Conservation (phyloP, 1,140 invertebrate species). For the Holotrichia oblita region DNA sequence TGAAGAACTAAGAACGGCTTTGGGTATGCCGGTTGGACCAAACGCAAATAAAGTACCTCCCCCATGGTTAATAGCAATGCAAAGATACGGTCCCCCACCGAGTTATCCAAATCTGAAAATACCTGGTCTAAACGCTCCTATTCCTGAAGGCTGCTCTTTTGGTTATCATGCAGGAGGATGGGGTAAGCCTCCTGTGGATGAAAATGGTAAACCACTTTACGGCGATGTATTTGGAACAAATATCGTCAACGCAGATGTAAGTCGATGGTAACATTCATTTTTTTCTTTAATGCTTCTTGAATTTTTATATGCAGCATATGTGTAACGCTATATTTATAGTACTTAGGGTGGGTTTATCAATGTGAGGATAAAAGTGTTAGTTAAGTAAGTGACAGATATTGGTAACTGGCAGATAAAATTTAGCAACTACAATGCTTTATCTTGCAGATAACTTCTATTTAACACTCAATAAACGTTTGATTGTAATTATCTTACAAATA, state of each 20-base stretch:
- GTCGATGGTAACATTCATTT: conserved; percentile 44
- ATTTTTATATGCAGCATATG: no score
- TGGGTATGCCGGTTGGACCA: conserved; percentile 98
- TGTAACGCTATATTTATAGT: no score
- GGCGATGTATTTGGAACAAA: conserved; percentile 97
- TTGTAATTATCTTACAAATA: no score
- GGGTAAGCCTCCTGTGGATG: conserved; percentile 99
- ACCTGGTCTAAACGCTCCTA: conserved; percentile 91
- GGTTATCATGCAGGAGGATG: conserved; percentile 99
- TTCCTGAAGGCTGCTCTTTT: conserved; percentile 96
- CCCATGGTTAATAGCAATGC: conserved; percentile 99
- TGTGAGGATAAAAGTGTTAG: no score
- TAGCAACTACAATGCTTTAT: no score
- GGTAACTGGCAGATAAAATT: no score
- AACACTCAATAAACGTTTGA: no score
- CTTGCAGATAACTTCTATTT: no score
- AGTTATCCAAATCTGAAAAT: conserved; percentile 99
- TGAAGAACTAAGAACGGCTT: conserved; percentile 93
- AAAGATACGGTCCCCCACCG: conserved; percentile 98
- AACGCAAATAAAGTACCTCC: conserved; percentile 91
- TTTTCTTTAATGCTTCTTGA: no score
- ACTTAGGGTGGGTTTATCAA: no score
- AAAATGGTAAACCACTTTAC: conserved; percentile 96
- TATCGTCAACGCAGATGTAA: conserved; percentile 70
- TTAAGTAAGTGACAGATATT: no score